Conservation (phyloP, 2,888 invertebrate species). For the Amitus sp. region DNA sequence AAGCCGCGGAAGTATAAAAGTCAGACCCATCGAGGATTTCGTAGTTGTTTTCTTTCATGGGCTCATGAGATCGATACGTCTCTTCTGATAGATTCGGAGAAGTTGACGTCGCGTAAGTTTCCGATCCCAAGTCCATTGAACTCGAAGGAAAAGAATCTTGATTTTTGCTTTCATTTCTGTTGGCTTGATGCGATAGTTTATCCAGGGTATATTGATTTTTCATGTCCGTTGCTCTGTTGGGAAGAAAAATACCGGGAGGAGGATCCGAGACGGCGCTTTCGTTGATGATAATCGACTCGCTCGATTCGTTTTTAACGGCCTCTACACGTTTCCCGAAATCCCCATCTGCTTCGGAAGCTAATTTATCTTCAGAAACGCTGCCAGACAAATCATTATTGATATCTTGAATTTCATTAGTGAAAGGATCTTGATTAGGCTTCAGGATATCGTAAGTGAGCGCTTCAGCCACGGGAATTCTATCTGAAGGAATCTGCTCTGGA, state of each 20-base stretch:
- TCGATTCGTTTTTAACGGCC: background rate
- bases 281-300: background rate
- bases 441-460: constrained; percentile 5
- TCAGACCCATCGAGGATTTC: background rate
- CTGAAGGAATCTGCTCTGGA: constrained; percentile 21
- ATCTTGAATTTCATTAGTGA: constrained; percentile 8
- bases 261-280: background rate
- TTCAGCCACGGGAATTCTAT: constrained; percentile 23
- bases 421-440: constrained; percentile 5
- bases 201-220: background rate
- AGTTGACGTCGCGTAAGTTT: background rate
- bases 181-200: background rate
- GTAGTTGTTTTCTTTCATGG: background rate
- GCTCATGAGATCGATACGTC: background rate
- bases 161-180: constrained; percentile 2
- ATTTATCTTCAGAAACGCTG: constrained; percentile 43
- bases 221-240: background rate
- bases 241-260: background rate
- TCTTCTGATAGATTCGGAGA: background rate
- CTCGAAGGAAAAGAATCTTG: constrained; percentile 11
- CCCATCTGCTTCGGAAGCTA: constrained; percentile 44
- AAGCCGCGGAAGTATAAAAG: background rate
- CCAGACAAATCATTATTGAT: constrained; percentile 22
- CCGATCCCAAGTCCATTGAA: background rate
- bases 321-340: constrained; percentile 45